Evolutionary conservation across 1,140 invertebrate species (phyloP).

Genomic region (Apis cerana): DNA sequence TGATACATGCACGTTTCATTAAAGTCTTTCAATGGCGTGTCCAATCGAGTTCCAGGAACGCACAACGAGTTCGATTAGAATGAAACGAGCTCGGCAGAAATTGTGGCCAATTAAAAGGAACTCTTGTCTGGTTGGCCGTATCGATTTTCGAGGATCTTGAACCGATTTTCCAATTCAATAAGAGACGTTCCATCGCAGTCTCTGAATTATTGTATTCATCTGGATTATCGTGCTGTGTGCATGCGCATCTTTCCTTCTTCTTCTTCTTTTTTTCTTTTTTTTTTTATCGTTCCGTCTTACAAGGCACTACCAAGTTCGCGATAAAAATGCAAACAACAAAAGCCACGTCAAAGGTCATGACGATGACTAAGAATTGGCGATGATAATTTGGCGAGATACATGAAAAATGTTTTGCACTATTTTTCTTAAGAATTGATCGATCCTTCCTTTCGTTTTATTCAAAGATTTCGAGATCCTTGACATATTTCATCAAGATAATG

Average conservation of each 20-base stretch:
- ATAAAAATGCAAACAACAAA: slow-evolving; percentile 40
- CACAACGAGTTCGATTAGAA: background rate
- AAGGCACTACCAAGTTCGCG: background rate
- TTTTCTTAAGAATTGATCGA: background rate
- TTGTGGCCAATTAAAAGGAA: background rate
- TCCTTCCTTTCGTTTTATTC: too few relatives aligned
- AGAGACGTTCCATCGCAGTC: background rate
- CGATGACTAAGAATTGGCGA: slow-evolving; percentile 19
- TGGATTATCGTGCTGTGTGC: background rate
- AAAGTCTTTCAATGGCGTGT: background rate
- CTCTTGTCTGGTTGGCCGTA: background rate
- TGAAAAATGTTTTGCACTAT: too few relatives aligned
- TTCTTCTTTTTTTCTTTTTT: background rate
- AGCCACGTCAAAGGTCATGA: slow-evolving; percentile 9
- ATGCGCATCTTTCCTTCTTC: too few relatives aligned
- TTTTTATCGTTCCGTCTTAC: slow-evolving; percentile 11
- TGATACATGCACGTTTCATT: too few relatives aligned
- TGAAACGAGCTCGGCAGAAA: background rate
- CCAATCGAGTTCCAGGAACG: background rate
- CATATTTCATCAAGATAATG: too few relatives aligned
- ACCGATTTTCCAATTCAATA: background rate
- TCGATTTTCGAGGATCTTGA: background rate
- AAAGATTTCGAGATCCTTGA: too few relatives aligned
- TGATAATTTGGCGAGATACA: slow-evolving; percentile 13
- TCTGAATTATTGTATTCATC: background rate